phyloP scores from a whole-genome alignment of 2,797 vertebrate genomes.

The Sebastolobus altivelis region DNA sequence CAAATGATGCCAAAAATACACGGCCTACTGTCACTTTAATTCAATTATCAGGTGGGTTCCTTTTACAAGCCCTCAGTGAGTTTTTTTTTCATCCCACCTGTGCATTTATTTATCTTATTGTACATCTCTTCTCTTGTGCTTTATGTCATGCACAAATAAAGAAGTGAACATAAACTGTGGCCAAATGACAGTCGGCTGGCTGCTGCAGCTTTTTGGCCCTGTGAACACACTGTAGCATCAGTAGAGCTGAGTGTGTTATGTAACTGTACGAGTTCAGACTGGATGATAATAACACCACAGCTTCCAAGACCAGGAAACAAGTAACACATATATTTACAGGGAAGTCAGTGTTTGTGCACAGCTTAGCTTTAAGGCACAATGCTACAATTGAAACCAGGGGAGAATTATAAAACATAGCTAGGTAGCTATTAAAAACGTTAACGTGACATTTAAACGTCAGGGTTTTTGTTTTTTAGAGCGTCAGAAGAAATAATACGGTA shows the following conservation, averaged over 20 bases:
- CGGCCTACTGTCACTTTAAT: neutral
- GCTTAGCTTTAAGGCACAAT: neutral
- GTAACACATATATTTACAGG: neutral
- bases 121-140: no score
- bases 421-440: neutral
- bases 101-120: no score
- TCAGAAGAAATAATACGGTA: neutral
- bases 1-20: no score
- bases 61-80: neutral
- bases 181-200: constrained; percentile 25
- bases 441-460: neutral
- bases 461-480: neutral
- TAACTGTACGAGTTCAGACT: constrained; percentile 46
- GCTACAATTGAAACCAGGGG: neutral
- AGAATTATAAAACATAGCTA: neutral
- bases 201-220: constrained; percentile 30
- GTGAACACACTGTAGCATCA: constrained; percentile 33
- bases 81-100: neutral
- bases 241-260: constrained; percentile 46
- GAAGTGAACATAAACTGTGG: neutral
- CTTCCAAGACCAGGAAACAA: neutral
- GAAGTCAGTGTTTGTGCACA: neutral
- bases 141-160: no score
- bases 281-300: constrained; percentile 6
- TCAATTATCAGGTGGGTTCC: neutral